Conservation (phyloP, 2,113 vertebrate genomes). For the Channa argus region DNA sequence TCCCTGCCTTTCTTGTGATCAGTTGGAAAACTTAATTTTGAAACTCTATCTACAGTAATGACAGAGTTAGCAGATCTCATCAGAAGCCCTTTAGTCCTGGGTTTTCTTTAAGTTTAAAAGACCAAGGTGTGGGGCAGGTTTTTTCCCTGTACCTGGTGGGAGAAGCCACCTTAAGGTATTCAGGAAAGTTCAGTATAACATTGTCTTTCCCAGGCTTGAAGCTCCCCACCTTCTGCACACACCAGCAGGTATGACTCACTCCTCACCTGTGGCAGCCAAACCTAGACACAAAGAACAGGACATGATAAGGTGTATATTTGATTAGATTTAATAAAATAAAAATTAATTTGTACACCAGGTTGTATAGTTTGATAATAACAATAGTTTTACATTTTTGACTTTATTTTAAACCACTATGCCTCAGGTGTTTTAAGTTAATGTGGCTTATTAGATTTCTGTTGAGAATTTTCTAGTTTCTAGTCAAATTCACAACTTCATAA, state of each 20-base stretch:
- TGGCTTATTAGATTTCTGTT: no score
- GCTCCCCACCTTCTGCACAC: constrained; percentile 59
- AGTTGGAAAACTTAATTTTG: not conserved
- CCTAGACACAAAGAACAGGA: constrained; percentile 33
- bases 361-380: not conserved
- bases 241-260: constrained; percentile 77
- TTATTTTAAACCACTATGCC: no score
- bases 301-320: not conserved
- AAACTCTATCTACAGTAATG: not conserved
- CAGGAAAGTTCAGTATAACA: constrained; percentile 58
- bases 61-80: not conserved
- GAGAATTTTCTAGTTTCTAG: no score
- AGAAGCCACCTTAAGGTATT: constrained; percentile 7
- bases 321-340: not conserved
- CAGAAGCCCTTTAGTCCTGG: not conserved
- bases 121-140: not conserved
- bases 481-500: no score
- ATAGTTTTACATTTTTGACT: no score
- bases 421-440: no score
- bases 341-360: not conserved
- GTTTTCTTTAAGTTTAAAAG: not conserved
- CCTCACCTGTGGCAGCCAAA: constrained; percentile 67
- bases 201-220: constrained; percentile 63
- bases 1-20: not conserved
- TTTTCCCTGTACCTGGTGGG: not conserved